Percentiles rank a stretch among this genome's conserved stretches.
These are phyloP conservation scores for Oscheius sp. DNA, from an alignment of 2,888 invertebrate species.

Conservation along the genomic window DNA sequence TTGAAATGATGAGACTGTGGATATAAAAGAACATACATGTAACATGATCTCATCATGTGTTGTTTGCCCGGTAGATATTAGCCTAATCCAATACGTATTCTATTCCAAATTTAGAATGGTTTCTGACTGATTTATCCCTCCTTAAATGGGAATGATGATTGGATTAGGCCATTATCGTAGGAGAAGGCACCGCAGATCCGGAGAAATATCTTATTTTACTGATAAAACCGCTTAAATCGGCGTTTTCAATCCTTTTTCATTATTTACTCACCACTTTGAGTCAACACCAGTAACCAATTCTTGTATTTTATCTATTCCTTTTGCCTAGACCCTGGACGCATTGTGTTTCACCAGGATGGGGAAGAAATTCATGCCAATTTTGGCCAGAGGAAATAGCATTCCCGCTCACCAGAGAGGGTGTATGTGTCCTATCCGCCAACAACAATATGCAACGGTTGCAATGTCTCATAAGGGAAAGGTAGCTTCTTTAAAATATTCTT, in stretches of 20 bases:
- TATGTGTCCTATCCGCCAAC: conserved; percentile 2
- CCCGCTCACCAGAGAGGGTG: neutral
- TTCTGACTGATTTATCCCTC: no score
- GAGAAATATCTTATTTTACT: neutral
- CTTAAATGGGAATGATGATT: no score
- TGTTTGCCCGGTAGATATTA: no score
- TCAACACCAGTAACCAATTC: neutral
- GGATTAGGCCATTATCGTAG: no score
- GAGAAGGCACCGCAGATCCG: no score
- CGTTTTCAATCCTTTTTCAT: neutral
- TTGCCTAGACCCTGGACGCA: neutral
- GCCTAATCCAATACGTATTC: no score
- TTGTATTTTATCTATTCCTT: neutral
- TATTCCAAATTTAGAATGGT: no score
- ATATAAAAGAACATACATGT: no score
- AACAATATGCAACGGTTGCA: conserved; percentile 21
- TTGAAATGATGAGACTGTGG: no score
- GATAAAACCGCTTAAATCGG: neutral
- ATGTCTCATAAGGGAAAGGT: conserved; percentile 11
- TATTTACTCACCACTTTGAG: no score
- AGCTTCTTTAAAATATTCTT: neutral
- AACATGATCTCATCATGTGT: no score
- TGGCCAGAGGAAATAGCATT: conserved; percentile 11
- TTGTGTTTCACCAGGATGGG: conserved; percentile 13
- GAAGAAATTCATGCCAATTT: conserved; percentile 25